These are phyloP conservation scores for Etia nguti DNA, from an alignment of 2,113 vertebrate species.

Conservation along the genomic window DNA sequence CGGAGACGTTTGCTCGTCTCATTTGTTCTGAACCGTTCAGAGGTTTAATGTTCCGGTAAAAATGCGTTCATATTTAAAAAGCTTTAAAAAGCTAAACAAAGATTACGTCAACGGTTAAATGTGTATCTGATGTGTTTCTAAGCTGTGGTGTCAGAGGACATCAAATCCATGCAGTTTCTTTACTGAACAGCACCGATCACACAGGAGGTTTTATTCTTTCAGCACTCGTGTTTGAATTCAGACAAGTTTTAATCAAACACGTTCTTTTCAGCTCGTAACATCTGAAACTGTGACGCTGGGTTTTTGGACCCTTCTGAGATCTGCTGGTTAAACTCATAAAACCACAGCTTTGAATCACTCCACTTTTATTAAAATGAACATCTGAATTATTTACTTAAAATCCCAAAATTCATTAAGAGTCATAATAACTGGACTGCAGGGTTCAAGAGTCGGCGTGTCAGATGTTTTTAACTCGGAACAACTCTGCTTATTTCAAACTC, in stretches of 20 bases:
- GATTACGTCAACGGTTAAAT: fast-evolving
- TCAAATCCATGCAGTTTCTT: fast-evolving
- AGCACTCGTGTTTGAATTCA: not conserved
- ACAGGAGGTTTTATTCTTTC: fast-evolving
- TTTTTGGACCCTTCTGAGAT: not conserved
- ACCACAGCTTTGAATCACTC: not conserved
- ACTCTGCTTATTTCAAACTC: not conserved
- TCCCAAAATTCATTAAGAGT: not conserved
- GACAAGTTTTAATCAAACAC: not conserved
- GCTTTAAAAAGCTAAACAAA: not conserved
- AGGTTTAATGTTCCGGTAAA: not conserved
- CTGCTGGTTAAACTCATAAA: not conserved
- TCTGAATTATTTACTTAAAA: not conserved
- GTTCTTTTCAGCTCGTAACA: fast-evolving
- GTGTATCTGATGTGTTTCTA: not conserved
- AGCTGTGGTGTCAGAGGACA: fast-evolving
- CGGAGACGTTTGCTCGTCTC: not conserved
- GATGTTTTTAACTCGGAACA: not conserved
- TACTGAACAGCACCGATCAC: not conserved
- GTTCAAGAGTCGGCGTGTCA: not conserved
- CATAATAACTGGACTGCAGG: not conserved
- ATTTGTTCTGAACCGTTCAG: not conserved
- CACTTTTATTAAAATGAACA: not conserved
- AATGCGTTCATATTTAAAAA: not conserved
- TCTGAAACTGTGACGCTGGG: not conserved